These are phyloP conservation scores for Phaetusa simplex DNA, from an alignment of 2,113 vertebrate species.

Conservation along the genomic window DNA sequence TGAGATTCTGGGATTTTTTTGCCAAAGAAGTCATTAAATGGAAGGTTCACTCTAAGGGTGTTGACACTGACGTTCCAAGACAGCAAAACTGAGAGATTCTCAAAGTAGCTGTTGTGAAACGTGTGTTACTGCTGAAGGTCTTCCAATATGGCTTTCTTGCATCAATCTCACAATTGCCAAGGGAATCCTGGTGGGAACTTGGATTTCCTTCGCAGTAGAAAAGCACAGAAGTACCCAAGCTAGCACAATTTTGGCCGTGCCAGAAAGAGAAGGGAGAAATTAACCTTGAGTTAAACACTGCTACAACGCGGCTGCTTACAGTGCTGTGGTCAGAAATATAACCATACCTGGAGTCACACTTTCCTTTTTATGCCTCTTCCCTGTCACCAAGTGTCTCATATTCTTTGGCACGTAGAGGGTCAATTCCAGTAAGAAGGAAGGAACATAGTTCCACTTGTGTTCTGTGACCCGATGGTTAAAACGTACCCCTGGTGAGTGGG, in stretches of 20 bases:
- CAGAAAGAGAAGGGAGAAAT: not conserved
- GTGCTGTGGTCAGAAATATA: not conserved
- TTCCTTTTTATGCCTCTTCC: not conserved
- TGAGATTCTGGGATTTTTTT: not conserved
- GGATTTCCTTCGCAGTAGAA: not conserved
- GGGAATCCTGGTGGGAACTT: not conserved
- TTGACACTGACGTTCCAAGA: not conserved
- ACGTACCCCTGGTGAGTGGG: not conserved
- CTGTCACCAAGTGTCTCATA: not conserved
- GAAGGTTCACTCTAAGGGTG: not conserved
- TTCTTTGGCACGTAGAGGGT: not conserved
- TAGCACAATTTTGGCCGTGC: not conserved
- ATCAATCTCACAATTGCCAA: not conserved
- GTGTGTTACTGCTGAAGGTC: not conserved
- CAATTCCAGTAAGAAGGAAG: not conserved
- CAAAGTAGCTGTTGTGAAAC: not conserved
- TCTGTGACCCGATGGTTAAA: not conserved
- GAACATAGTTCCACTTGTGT: not conserved
- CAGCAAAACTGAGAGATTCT: not conserved
- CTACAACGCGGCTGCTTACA: not conserved
- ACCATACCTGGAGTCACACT: not conserved
- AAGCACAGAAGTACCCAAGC: not conserved
- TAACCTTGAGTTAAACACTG: not conserved
- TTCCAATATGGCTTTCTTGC: not conserved
- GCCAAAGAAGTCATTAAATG: not conserved